Evolutionary conservation across 2,797 vertebrate genomes (phyloP).

Genomic region (Pangasius krempfi): DNA sequence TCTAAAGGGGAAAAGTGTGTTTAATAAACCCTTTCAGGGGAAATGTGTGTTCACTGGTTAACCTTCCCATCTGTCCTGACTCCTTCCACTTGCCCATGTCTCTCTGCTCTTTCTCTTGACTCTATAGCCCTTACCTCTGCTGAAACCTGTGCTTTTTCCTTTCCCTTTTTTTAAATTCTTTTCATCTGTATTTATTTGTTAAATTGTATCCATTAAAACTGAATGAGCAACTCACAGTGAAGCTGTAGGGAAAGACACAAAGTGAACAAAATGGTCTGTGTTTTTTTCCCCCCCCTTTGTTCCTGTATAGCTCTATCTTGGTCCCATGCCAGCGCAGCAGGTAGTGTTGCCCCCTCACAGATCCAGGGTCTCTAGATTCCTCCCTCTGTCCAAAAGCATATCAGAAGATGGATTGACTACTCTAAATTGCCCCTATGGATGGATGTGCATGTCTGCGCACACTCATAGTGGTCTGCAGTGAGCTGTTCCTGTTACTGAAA

Average conservation of each 20-base stretch:
- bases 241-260: slow-evolving; percentile 63
- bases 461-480: not conserved
- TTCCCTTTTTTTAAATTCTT: slow-evolving; percentile 36
- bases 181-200: slow-evolving; percentile 72
- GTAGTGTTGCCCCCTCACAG: not conserved
- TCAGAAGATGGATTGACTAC: too few relatives aligned
- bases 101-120: slow-evolving; percentile 21
- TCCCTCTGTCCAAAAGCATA: not conserved
- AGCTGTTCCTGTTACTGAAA: not conserved
- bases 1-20: slow-evolving; percentile 21
- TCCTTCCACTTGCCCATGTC: not conserved
- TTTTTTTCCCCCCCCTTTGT: not conserved
- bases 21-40: slow-evolving; percentile 15
- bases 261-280: slow-evolving; percentile 34
- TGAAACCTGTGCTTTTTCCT: slow-evolving; percentile 9
- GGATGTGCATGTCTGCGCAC: not conserved
- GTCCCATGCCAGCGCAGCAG: not conserved
- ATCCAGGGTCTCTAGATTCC: not conserved
- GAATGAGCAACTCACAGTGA: slow-evolving; percentile 68
- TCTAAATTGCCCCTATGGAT: not conserved
- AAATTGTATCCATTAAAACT: slow-evolving; percentile 72
- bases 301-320: not conserved
- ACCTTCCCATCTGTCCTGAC: slow-evolving; percentile 37
- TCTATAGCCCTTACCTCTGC: slow-evolving; percentile 3
- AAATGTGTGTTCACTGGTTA: slow-evolving; percentile 19